These are phyloP conservation scores for Ceratosolen fusciceps DNA, from an alignment of 1,140 invertebrate genomes.

Conservation along the genomic window DNA sequence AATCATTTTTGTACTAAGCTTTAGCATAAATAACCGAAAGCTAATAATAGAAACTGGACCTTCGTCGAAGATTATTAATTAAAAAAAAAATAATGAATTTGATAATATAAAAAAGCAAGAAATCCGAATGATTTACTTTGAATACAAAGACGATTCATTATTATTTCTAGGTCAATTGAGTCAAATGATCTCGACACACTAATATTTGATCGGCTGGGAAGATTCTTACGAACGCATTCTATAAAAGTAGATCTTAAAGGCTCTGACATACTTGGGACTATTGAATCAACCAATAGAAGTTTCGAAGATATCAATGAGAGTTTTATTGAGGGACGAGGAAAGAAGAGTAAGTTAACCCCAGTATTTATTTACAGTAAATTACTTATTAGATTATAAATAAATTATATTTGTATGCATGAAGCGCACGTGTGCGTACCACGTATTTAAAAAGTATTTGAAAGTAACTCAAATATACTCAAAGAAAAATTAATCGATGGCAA, in stretches of 20 bases:
- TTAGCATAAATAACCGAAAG: too few species aligned
- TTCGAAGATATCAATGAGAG: conserved; percentile 80
- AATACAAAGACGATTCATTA: conserved; percentile 4
- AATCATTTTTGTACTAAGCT: too few species aligned
- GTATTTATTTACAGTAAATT: neutral
- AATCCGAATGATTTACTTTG: conserved; percentile 3
- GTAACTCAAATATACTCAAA: too few species aligned
- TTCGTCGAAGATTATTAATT: too few species aligned
- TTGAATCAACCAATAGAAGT: conserved; percentile 82
- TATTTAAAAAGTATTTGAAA: too few species aligned
- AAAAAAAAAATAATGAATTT: too few species aligned
- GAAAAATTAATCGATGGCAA: too few species aligned
- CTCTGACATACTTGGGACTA: conserved; percentile 83
- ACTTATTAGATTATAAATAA: neutral
- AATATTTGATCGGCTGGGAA: conserved; percentile 77
- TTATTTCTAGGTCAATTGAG: conserved; percentile 69
- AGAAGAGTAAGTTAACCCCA: conserved; percentile 76
- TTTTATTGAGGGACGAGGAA: conserved; percentile 79
- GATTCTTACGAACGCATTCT: conserved; percentile 83
- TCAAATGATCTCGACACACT: conserved; percentile 77
- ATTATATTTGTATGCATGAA: neutral
- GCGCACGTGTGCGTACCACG: neutral
- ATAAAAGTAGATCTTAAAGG: conserved; percentile 89
- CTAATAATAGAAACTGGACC: too few species aligned
- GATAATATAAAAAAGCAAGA: too few species aligned